Base-by-base conservation (phyloP, 2,797 vertebrate genomes). In the Argentina silus region DNA sequence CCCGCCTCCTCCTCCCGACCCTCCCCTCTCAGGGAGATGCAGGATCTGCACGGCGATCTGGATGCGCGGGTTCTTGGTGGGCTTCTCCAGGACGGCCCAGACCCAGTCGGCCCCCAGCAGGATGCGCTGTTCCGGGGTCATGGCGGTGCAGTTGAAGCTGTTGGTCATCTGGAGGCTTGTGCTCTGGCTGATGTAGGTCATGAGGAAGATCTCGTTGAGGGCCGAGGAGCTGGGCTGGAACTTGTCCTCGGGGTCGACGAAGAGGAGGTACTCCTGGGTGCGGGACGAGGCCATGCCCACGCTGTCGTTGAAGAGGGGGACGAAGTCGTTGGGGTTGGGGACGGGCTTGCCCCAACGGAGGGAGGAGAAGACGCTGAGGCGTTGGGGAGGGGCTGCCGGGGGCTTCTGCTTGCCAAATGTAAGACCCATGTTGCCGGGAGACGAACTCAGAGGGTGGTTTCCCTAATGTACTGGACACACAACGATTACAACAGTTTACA, bases 31-130 rank as follows among this genome's bases (percentile, higher is more conserved):
- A 0, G 78, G 65, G 23, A 86, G 77, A 76, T 93, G 87, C 0
- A 93, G 72, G 21, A 93, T 91, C 74, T 89, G 92, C 21, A 93
- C 91, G 0, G 85, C 91, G 0, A 94, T 93, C 86, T 95, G 92
- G 69, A 93, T 81, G 48, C 75, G 83, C 3, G 90, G 93, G 80
- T 89, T 92, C 82, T 91, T 93, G 77, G 80, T 88, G 10, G 85
- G 82, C 43, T 81, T 87, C 27, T 94, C 88, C 61, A 93, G 60
- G 44, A 93, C 11, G 0, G 92, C 90, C 93, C 93, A 94, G 27
- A 94, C 92, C 94, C 93, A 94, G 85, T 93, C 91, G 0, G 88
- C 84, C 1, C 94, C 94, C 36, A 94, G 81, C 8, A 95, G 90
- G 75, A 94, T 61, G 47, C 86, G 86, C 75, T 94, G 94, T 76